Percentiles rank a stretch among this genome's conserved stretches.
Conservation (phyloP, 2,113 vertebrate genomes). For the Sphaerodactylus townsendi region DNA sequence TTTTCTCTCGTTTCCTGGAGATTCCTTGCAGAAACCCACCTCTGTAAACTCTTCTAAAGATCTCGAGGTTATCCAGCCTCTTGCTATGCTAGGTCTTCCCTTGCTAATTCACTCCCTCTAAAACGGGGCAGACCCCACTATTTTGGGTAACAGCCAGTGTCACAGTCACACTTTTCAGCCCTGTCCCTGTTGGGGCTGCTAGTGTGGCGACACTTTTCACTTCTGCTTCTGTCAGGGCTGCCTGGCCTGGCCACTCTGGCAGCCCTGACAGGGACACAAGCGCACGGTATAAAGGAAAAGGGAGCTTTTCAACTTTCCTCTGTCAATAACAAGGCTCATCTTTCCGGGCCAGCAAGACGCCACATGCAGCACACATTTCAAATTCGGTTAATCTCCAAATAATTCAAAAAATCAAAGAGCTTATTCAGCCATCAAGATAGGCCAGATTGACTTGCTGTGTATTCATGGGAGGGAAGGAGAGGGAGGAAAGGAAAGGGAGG, state of each 20-base stretch:
- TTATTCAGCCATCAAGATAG: constrained; percentile 79
- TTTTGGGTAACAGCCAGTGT: too few relatives aligned
- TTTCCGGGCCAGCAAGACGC: constrained; percentile 73
- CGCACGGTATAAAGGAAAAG: constrained; percentile 66
- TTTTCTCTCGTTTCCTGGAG: too few relatives aligned
- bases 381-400: constrained; percentile 82
- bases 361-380: constrained; percentile 76
- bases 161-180: too few relatives aligned
- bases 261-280: constrained; percentile 42
- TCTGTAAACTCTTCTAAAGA: too few relatives aligned
- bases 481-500: constrained; percentile 13
- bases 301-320: constrained; percentile 69
- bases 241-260: constrained; percentile 39
- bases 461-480: constrained; percentile 67
- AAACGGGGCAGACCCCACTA: too few relatives aligned
- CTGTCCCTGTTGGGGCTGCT: too few relatives aligned
- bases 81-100: too few relatives aligned
- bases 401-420: constrained; percentile 82
- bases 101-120: too few relatives aligned
- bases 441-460: constrained; percentile 73
- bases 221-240: constrained; percentile 68
- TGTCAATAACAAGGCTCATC: constrained; percentile 77
- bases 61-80: too few relatives aligned
- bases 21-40: too few relatives aligned
- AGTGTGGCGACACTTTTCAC: too few relatives aligned